Base-by-base conservation (phyloP, 2,113 vertebrate genomes). In the cat (Felis catus) region DNA sequence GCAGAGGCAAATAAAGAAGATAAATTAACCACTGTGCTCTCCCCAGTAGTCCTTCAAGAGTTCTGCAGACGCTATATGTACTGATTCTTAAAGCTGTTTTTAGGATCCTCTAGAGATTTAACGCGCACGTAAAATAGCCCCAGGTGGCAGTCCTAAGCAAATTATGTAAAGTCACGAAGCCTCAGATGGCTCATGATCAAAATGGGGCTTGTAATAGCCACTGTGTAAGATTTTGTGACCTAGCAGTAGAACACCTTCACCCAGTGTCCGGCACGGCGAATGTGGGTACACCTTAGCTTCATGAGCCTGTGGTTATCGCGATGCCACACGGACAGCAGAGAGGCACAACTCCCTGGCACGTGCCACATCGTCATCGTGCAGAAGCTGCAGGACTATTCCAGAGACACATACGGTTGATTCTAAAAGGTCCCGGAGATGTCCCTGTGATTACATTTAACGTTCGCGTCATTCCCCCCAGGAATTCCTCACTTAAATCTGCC, bases 51-150 rank as follows among this genome's bases (percentile, higher is more conserved):
- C 48, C 88, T 87, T 45, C 5, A 0, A 87, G 74, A 61, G 66
- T 87, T 92, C 45, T 83, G 80, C 48, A 87, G 36, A 79, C 63
- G 74, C 73, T 65, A 21, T 80, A 63, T 19, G 63, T 82, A 74
- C 68, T n/a, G 16, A 85, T 85, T 71, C 93, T 93, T 91, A 76
- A 80, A 91, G 61, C 55, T 94, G 63, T 82, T 92, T 86, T 94
- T 87, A 97, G n/a, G 65, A 41, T 81, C 81, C 96, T 36, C 81
- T 76, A 23, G 89, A 94, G 81, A 95, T 93, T 80, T 71, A 41
- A 12, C 31, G 51, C 23, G 25, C 33, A 68, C 51, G 18, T 73
- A 74, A 82, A 94, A 71, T 63, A 96, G 63, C 25, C 74, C 85
- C 76, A 93, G 74, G 91, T 91, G 76, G 95, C 76, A 76, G 84